Base-by-base conservation (phyloP, 2,888 invertebrate genomes). In the Entomobrya proxima region DNA sequence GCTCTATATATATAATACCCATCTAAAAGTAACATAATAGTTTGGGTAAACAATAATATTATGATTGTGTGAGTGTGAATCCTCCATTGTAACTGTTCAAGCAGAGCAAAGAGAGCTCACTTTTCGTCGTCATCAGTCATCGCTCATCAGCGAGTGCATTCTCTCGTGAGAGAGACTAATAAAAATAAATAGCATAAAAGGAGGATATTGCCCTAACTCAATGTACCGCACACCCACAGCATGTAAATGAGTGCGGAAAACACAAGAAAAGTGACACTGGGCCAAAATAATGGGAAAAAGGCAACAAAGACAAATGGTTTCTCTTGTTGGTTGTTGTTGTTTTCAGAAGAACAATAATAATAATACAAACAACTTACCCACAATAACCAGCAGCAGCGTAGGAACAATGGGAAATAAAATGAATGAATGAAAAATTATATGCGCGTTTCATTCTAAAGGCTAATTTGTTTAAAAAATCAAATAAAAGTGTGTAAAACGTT, bases 81-180 rank as follows among this genome's bases (percentile, higher is more conserved):
- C 44, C 69, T 44, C 69, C 15, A 69, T 44, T 69, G 69, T 44
- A 35, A 6, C 64, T 9, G n/a, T 67, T 69, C n/a, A 67, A 67
- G 44, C 44, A n/a, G n/a, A n/a, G n/a, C n/a, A n/a, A n/a, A n/a
- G n/a, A n/a, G n/a, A n/a, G n/a, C n/a, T n/a, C n/a, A n/a, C n/a
- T n/a, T n/a, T n/a, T n/a, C n/a, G n/a, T n/a, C n/a, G n/a, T n/a
- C 69, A 69, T 67, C 67, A 67, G 67, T 67, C 67, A 67, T 67
- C 37, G 40, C n/a, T 40, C 67, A 67, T 35, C 18, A 35, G 3
- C 58, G 30, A 5, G 44, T 44, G 13, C 11, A n/a, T 44, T 9
- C 15, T 37, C 37, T 37, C 64, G 64, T 67, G 64, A 11, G 18
- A 18, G 21, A 15, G 35, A 37, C 64, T 67, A 67, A 67, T 67